These are phyloP conservation scores for Pionites leucogaster DNA, from an alignment of 2,113 vertebrate genomes.

Conservation along the genomic window DNA sequence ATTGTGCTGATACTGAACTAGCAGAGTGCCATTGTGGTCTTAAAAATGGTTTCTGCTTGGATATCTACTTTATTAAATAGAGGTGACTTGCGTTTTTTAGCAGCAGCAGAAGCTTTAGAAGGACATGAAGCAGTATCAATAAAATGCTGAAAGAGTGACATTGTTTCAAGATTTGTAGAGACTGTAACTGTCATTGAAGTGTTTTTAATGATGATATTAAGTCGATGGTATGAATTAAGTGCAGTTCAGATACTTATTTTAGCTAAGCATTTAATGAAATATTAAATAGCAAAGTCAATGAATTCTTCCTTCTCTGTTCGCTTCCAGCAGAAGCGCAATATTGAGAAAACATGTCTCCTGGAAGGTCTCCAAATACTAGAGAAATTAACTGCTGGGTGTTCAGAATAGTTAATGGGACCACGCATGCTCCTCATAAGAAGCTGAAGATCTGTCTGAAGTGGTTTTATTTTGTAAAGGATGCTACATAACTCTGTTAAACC, in stretches of 20 bases:
- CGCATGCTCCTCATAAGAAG: not conserved
- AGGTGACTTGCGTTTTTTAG: not conserved
- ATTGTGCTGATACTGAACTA: not conserved
- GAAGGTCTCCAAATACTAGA: not conserved
- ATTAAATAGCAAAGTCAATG: not conserved
- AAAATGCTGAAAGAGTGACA: not conserved
- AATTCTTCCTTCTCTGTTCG: not conserved
- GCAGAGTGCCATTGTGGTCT: not conserved
- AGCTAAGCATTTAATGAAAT: conserved; percentile 5
- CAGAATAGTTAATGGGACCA: not conserved
- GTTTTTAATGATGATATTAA: not conserved
- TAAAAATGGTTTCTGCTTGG: not conserved
- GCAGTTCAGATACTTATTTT: not conserved
- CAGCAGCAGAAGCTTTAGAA: not conserved
- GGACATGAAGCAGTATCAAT: not conserved
- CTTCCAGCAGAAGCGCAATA: not conserved
- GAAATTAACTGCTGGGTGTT: not conserved
- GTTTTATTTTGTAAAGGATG: not conserved
- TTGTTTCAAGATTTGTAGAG: not conserved
- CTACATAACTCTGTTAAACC: not conserved
- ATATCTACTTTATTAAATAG: not conserved
- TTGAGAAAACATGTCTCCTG: not conserved
- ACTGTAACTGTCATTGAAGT: conserved; percentile 1
- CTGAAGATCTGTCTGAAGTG: not conserved
- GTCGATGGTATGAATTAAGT: not conserved